Evolutionary conservation across 2,888 invertebrate genomes (phyloP).

Genomic region (Ptychoptera contaminata): DNA sequence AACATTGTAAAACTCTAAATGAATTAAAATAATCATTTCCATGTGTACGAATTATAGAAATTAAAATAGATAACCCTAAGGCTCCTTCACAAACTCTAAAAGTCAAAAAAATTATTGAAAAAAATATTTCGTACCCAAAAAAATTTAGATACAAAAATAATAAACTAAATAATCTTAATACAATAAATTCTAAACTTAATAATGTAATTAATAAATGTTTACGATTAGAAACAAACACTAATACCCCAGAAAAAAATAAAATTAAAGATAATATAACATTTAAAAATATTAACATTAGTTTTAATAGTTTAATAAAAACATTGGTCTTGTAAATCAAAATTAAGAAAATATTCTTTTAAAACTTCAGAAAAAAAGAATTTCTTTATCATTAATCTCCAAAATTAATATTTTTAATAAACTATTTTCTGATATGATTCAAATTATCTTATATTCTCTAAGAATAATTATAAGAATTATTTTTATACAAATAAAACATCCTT

Average conservation of each 20-base stretch:
- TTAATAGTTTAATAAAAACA: conserved; percentile 51
- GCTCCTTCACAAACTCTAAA: conserved; percentile 49
- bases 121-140: conserved; percentile 35
- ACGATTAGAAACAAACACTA: conserved; percentile 38
- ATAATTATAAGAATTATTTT: conserved; percentile 26
- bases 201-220: conserved; percentile 43
- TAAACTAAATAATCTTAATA: conserved; percentile 38
- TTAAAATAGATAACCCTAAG: conserved; percentile 45
- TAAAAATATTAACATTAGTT: conserved; percentile 36
- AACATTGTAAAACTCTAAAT: conserved; percentile 42
- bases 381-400: conserved; percentile 50
- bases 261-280: conserved; percentile 30
- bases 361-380: conserved; percentile 30
- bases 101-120: conserved; percentile 43
- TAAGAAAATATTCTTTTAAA: conserved; percentile 38
- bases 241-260: conserved; percentile 35
- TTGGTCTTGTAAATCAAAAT: conserved; percentile 53
- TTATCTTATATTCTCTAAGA: conserved; percentile 14
- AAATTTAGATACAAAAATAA: conserved; percentile 33
- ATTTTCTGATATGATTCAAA: conserved; percentile 35
- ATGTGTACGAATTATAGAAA: conserved; percentile 42
- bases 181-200: conserved; percentile 44
- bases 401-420: conserved; percentile 53
- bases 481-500: conserved; percentile 33
- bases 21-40: conserved; percentile 47